Evolutionary conservation across 2,888 invertebrate species (phyloP).

Genomic region (Schizaphis graminum): DNA sequence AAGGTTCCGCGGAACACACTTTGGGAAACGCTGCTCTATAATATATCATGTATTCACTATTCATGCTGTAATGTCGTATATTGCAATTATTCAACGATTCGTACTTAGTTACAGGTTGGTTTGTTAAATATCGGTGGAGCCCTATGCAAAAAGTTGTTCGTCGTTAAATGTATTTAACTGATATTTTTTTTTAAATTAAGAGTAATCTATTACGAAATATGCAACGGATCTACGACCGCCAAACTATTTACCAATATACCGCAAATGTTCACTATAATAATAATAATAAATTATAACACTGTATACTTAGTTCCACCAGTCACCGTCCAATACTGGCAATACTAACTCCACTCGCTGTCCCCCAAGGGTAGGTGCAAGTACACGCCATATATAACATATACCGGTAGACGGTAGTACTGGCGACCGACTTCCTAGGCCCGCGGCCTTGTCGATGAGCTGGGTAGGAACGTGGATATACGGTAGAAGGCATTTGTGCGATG

Average conservation of each 20-base stretch:
- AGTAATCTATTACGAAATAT: not conserved
- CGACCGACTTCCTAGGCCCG: not conserved
- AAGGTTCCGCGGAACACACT: too few relatives aligned
- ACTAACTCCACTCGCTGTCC: not conserved
- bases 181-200: too few relatives aligned
- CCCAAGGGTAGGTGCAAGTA: not conserved
- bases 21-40: too few relatives aligned
- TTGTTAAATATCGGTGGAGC: too few relatives aligned
- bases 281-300: not conserved
- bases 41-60: too few relatives aligned
- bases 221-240: not conserved
- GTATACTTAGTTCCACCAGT: not conserved
- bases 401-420: too few relatives aligned
- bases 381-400: not conserved
- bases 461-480: not conserved
- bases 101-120: too few relatives aligned
- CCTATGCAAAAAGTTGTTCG: not conserved
- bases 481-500: not conserved
- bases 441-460: not conserved
- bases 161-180: not conserved
- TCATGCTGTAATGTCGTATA: too few relatives aligned
- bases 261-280: not conserved
- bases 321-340: not conserved
- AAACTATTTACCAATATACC: not conserved
- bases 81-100: too few relatives aligned